Evolutionary conservation across 2,113 vertebrate genomes (phyloP).

Genomic region (Aptenodytes patagonicus): DNA sequence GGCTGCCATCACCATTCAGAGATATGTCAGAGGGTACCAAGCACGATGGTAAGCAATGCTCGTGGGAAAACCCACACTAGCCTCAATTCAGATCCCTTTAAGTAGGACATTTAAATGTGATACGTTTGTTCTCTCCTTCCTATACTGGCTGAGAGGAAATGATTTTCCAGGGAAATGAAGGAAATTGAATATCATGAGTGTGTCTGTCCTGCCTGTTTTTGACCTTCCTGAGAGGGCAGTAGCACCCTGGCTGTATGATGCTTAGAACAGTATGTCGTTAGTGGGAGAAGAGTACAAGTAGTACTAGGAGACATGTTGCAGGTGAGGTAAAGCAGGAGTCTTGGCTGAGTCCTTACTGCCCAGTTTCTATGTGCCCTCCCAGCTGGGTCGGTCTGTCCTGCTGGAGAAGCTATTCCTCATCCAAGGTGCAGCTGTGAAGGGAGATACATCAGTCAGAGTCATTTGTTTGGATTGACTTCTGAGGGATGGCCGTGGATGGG

Average conservation of each 20-base stretch:
- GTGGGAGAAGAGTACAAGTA: not conserved
- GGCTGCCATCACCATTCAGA: conserved; percentile 90
- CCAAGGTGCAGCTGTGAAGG: not conserved
- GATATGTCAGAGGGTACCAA: conserved; percentile 91
- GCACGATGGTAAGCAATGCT: conserved; percentile 88
- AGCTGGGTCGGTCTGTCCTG: not conserved
- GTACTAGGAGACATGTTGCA: not conserved
- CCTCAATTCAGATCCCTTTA: not conserved
- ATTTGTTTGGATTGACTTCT: not conserved
- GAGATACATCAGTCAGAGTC: not conserved
- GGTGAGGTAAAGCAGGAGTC: not conserved
- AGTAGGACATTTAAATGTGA: not conserved
- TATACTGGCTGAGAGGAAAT: not conserved
- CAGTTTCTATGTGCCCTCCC: not conserved
- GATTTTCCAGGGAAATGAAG: not conserved
- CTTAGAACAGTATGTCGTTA: not conserved
- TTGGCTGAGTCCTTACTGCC: not conserved
- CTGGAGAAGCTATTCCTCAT: not conserved
- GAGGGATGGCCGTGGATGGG: not conserved
- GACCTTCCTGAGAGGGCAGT: not conserved
- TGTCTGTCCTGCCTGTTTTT: not conserved
- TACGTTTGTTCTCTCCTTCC: not conserved
- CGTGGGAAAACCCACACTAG: not conserved
- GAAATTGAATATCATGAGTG: not conserved
- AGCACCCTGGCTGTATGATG: not conserved